A percentile compares a stretch with the other conserved stretches of the same genome.
Conservation (phyloP, 2,113 vertebrate species). For the Suricata suricatta region DNA sequence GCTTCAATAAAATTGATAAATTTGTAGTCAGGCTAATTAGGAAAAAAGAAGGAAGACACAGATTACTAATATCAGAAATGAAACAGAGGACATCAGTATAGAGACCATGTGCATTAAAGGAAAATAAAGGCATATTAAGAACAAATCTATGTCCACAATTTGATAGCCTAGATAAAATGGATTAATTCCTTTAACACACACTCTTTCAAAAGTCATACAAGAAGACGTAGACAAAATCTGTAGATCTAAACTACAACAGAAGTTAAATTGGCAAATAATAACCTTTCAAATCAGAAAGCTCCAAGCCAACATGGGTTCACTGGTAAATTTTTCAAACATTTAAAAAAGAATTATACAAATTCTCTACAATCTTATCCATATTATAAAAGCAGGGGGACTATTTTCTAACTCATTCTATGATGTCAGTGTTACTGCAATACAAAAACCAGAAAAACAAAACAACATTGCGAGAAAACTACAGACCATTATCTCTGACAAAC, state of each 20-base stretch:
- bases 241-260: not conserved
- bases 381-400: not conserved
- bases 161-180: not conserved
- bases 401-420: not conserved
- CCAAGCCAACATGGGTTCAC: not conserved
- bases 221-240: not conserved
- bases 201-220: not conserved
- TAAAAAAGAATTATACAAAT: not conserved
- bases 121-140: not conserved
- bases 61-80: not conserved
- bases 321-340: not conserved
- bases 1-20: not conserved
- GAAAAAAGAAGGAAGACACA: not conserved
- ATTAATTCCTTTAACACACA: not conserved
- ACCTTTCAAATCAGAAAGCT: not conserved
- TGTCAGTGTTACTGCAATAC: not conserved
- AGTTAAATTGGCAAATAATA: not conserved
- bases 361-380: not conserved
- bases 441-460: not conserved
- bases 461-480: not conserved
- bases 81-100: not conserved
- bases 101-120: not conserved
- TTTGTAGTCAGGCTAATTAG: not conserved
- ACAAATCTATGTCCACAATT: not conserved
- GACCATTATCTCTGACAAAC: not conserved